These are phyloP conservation scores for Meganola albula DNA, from an alignment of 2,888 invertebrate species.

Conservation along the genomic window DNA sequence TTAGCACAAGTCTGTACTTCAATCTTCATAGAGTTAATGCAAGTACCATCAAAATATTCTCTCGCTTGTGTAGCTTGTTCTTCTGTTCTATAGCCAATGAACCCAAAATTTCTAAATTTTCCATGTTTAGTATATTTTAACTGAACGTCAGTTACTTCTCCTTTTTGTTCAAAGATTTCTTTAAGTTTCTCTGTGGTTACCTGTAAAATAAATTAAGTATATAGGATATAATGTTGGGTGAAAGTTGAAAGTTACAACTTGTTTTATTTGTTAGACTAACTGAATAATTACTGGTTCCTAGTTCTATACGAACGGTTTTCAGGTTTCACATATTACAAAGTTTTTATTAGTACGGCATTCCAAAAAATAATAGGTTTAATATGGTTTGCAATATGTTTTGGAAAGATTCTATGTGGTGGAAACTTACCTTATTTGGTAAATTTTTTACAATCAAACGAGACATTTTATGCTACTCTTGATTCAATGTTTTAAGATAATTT, in stretches of 20 bases:
- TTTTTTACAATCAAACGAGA: constrained; percentile 94
- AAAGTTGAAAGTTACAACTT: too few species aligned
- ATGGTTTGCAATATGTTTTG: too few species aligned
- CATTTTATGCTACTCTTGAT: too few species aligned
- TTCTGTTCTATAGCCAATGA: constrained; percentile 91
- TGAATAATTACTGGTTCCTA: too few species aligned
- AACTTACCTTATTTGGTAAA: constrained; percentile 89
- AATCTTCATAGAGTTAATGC: constrained; percentile 89
- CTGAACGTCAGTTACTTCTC: constrained; percentile 94
- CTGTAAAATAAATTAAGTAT: constrained; percentile 77
- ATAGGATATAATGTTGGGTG: too few species aligned
- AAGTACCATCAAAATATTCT: constrained; percentile 89
- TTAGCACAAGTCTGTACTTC: constrained; percentile 84
- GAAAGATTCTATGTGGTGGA: not conserved
- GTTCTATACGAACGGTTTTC: too few species aligned
- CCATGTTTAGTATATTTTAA: constrained; percentile 95
- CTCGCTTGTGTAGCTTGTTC: constrained; percentile 87
- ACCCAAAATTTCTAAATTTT: constrained; percentile 94
- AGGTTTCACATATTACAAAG: too few species aligned
- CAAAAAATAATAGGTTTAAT: too few species aligned
- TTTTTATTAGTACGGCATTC: too few species aligned
- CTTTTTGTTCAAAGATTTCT: constrained; percentile 86
- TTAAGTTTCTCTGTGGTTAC: constrained; percentile 86
- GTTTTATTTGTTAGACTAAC: too few species aligned
- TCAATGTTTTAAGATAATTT: not conserved